These are phyloP conservation scores for Pilophorus perplexus DNA, from an alignment of 2,888 invertebrate species.

Conservation along the genomic window DNA sequence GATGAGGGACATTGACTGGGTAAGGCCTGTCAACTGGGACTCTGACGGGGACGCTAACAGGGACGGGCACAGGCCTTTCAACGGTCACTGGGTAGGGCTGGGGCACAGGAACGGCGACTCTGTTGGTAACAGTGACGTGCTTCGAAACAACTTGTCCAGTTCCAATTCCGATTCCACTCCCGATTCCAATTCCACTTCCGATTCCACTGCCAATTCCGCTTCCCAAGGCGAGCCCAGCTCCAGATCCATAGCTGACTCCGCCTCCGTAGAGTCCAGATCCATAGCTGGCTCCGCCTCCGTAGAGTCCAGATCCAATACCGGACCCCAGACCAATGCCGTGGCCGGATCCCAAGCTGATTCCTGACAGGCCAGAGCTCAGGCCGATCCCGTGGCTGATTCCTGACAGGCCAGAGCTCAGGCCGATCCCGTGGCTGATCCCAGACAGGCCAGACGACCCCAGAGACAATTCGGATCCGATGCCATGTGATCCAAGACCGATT, in stretches of 20 bases:
- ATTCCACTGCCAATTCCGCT: slow-evolving; percentile 13
- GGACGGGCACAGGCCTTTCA: slow-evolving; percentile 58
- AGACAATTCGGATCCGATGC: slow-evolving; percentile 9
- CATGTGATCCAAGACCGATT: slow-evolving; percentile 22
- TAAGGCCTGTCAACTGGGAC: slow-evolving; percentile 55
- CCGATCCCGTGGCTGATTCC: slow-evolving; percentile 11
- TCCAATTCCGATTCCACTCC: slow-evolving; percentile 16
- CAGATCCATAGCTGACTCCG: slow-evolving; percentile 10
- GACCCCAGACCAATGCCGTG: slow-evolving; percentile 10
- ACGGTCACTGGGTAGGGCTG: slow-evolving; percentile 56
- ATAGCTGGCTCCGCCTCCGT: no score
- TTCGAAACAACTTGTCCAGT: slow-evolving; percentile 24
- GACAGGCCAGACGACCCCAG: slow-evolving; percentile 1
- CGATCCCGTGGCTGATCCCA: background rate
- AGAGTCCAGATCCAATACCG: background rate
- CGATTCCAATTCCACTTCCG: slow-evolving; percentile 16
- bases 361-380: slow-evolving; percentile 17
- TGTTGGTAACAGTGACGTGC: slow-evolving; percentile 27
- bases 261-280: slow-evolving; percentile 23
- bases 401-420: background rate
- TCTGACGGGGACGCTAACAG: slow-evolving; percentile 54
- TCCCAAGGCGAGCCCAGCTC: slow-evolving; percentile 2
- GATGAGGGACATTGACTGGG: slow-evolving; percentile 55
- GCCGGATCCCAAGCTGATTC: slow-evolving; percentile 30
- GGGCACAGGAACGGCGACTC: slow-evolving; percentile 39